A percentile compares a stretch with the other conserved stretches of the same genome.
Evolutionary conservation across 2,888 invertebrate genomes (phyloP).

Genomic region (Drosophila anceps): DNA sequence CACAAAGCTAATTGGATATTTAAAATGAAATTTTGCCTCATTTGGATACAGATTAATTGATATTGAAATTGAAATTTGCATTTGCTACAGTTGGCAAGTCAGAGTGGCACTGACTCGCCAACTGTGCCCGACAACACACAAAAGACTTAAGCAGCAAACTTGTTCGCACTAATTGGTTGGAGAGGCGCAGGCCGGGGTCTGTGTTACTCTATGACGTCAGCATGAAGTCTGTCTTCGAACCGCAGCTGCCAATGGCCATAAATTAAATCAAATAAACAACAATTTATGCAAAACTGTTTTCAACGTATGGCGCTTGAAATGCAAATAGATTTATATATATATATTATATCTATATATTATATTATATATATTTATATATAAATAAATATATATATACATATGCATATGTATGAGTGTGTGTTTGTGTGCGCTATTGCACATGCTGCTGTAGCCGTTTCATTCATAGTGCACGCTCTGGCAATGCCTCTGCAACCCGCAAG

Average conservation of each 20-base stretch:
- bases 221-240: conserved; percentile 6
- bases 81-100: conserved; percentile 23
- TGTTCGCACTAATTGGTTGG: conserved; percentile 16
- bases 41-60: background rate
- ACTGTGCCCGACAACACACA: conserved; percentile 45
- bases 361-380: background rate
- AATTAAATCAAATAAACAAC: conserved; percentile 26
- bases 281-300: conserved; percentile 22
- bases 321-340: conserved; percentile 35
- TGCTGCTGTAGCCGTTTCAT: conserved; percentile 42
- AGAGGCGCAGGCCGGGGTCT: background rate
- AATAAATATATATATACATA: background rate
- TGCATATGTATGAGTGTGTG: conserved; percentile 14
- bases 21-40: background rate
- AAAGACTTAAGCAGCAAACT: conserved; percentile 81
- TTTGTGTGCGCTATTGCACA: conserved; percentile 38
- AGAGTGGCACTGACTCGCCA: conserved; percentile 11
- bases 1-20: background rate
- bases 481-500: conserved; percentile 42
- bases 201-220: conserved; percentile 55
- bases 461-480: conserved; percentile 35
- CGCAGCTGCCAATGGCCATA: conserved; percentile 19
- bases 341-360: too few relatives aligned
- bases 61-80: background rate
- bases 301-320: conserved; percentile 57